Conservation (phyloP, 92 coral and sea anemone genomes). For the Porites cylindrica region DNA sequence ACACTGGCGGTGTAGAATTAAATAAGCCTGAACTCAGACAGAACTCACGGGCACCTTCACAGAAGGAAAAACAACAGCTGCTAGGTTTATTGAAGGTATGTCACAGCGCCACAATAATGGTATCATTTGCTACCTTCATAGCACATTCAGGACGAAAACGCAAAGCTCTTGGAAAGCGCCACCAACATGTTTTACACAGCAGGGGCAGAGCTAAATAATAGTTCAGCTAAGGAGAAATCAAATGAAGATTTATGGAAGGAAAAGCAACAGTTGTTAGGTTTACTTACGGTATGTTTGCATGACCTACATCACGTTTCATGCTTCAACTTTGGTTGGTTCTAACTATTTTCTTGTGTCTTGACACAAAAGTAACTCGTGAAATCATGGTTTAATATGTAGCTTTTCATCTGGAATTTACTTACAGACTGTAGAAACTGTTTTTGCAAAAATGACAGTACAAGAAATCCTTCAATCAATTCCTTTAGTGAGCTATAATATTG, state of each 20-base stretch:
- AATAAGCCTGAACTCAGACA: conserved; percentile 45
- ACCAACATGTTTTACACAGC: conserved; percentile 33
- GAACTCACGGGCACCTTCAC: conserved; percentile 41
- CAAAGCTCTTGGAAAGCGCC: conserved; percentile 23
- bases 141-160: conserved; percentile 35
- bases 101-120: not conserved
- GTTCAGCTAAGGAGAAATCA: conserved; percentile 35
- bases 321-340: too few relatives aligned
- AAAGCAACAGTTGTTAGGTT: conserved; percentile 72
- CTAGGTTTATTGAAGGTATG: conserved; percentile 79
- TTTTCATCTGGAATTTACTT: not conserved
- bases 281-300: conserved; percentile 68
- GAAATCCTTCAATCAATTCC: too few relatives aligned
- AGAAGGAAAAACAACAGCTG: conserved; percentile 68
- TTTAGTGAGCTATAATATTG: not conserved
- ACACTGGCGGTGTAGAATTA: conserved; percentile 74
- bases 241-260: conserved; percentile 33
- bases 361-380: not conserved
- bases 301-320: not conserved
- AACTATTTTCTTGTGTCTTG: too few relatives aligned
- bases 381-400: not conserved
- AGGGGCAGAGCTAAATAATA: conserved; percentile 69
- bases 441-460: too few relatives aligned
- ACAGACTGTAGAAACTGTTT: not conserved
- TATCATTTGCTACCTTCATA: not conserved